Evolutionary conservation across 2,888 invertebrate species (phyloP).

Genomic region (Apodemia mormo): DNA sequence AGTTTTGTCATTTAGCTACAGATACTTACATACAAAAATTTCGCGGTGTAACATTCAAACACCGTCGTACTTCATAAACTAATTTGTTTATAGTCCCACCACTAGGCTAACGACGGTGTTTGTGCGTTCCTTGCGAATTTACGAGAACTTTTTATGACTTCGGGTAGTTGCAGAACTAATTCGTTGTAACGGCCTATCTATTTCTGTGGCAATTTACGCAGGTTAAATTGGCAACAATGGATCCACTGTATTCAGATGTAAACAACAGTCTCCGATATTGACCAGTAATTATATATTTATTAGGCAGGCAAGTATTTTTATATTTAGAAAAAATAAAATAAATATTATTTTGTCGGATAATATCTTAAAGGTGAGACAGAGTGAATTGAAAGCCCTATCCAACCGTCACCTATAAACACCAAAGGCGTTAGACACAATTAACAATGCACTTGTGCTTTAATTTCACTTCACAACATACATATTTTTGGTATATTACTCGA

Average conservation of each 20-base stretch:
- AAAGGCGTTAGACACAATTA: no score
- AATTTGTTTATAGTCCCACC: slow-evolving; percentile 32
- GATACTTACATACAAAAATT: not conserved
- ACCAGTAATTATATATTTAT: no score
- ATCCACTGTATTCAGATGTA: not conserved
- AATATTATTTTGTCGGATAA: no score
- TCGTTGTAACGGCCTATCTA: slow-evolving; percentile 37
- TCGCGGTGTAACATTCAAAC: not conserved
- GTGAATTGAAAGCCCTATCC: no score
- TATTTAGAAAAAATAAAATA: no score
- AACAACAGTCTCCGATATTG: not conserved
- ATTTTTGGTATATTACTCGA: no score
- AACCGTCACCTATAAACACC: no score
- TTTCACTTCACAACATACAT: no score
- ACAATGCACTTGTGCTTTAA: no score
- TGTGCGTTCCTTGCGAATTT: slow-evolving; percentile 35
- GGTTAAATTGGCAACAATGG: not conserved
- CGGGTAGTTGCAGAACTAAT: slow-evolving; percentile 38
- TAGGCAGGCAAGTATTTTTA: no score
- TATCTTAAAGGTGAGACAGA: no score
- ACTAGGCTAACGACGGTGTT: slow-evolving; percentile 26
- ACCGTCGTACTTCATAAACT: slow-evolving; percentile 26
- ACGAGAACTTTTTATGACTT: slow-evolving; percentile 40
- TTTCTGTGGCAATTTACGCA: slow-evolving; percentile 24
- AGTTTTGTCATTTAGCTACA: no score